phyloP scores from a whole-genome alignment of 1,140 invertebrate species.

The Drosophila subobscura region DNA sequence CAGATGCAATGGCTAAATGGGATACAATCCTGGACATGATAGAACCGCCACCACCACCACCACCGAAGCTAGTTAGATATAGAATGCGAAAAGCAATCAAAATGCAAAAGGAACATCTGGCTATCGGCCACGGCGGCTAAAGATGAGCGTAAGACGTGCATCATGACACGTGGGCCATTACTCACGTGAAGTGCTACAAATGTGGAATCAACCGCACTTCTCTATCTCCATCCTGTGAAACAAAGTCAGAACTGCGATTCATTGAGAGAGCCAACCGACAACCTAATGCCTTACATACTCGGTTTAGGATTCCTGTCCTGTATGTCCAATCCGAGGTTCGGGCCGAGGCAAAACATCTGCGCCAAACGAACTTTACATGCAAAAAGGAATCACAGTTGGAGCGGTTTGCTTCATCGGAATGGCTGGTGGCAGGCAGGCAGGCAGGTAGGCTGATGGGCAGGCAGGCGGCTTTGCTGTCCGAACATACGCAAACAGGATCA shows the following conservation, averaged over 20 bases:
- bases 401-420: slow-evolving; percentile 11
- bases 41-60: not conserved
- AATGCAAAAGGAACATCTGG: slow-evolving; percentile 33
- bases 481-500: slow-evolving; percentile 66
- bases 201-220: too few species aligned
- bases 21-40: slow-evolving; percentile 4
- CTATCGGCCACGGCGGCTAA: too few species aligned
- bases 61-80: slow-evolving; percentile 25
- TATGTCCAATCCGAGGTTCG: slow-evolving; percentile 1
- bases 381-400: slow-evolving; percentile 74
- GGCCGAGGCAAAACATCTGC: slow-evolving; percentile 54
- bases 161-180: too few species aligned
- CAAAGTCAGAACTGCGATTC: too few species aligned
- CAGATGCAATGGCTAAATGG: slow-evolving; percentile 23
- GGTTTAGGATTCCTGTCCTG: slow-evolving; percentile 1
- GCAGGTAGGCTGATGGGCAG: slow-evolving; percentile 14
- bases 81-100: slow-evolving; percentile 55
- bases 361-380: slow-evolving; percentile 39
- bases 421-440: not conserved
- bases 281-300: slow-evolving; percentile 75
- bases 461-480: slow-evolving; percentile 10
- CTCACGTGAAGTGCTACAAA: too few species aligned
- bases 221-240: too few species aligned
- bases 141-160: not conserved
- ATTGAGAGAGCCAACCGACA: slow-evolving; percentile 15